Conservation (phyloP, 2,888 invertebrate species). For the Griposia aprilina region DNA sequence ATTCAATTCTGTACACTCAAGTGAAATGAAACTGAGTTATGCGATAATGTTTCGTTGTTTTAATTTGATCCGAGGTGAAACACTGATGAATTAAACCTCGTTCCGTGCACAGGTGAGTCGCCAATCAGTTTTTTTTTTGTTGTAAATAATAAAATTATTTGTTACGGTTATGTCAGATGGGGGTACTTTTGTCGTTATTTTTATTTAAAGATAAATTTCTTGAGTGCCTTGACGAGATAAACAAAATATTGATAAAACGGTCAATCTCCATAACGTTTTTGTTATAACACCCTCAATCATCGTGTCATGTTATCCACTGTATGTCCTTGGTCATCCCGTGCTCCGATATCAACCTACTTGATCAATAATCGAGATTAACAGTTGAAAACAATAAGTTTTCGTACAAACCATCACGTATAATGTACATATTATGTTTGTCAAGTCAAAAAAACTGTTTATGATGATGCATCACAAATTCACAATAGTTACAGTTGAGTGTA, state of each 20-base stretch:
- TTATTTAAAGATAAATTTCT: slow-evolving; percentile 4
- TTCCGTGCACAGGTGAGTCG: slow-evolving; percentile 67
- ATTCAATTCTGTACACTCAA: slow-evolving; percentile 71
- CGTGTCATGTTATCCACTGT: slow-evolving; percentile 35
- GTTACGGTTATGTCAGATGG: background rate
- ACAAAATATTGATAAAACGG: slow-evolving; percentile 54
- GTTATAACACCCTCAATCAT: slow-evolving; percentile 33
- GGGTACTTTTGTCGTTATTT: slow-evolving; percentile 24
- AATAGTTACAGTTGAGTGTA: slow-evolving; percentile 36
- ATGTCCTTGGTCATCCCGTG: slow-evolving; percentile 44
- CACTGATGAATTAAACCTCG: slow-evolving; percentile 67
- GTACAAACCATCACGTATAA: slow-evolving; percentile 13
- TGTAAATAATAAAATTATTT: too few relatives aligned
- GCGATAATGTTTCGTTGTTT: slow-evolving; percentile 82
- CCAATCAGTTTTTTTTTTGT: slow-evolving; percentile 32
- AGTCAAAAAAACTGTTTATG: slow-evolving; percentile 4
- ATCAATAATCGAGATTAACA: slow-evolving; percentile 53
- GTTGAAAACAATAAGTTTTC: slow-evolving; percentile 40
- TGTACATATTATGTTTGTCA: slow-evolving; percentile 10
- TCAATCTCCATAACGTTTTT: slow-evolving; percentile 34
- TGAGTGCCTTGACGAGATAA: slow-evolving; percentile 25
- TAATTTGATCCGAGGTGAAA: slow-evolving; percentile 75
- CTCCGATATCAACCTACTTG: slow-evolving; percentile 38
- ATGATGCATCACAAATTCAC: slow-evolving; percentile 29
- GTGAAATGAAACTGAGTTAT: slow-evolving; percentile 82